These are phyloP conservation scores for Zhuqinia jingwanae DNA, from an alignment of 2,888 invertebrate species.

Conservation along the genomic window DNA sequence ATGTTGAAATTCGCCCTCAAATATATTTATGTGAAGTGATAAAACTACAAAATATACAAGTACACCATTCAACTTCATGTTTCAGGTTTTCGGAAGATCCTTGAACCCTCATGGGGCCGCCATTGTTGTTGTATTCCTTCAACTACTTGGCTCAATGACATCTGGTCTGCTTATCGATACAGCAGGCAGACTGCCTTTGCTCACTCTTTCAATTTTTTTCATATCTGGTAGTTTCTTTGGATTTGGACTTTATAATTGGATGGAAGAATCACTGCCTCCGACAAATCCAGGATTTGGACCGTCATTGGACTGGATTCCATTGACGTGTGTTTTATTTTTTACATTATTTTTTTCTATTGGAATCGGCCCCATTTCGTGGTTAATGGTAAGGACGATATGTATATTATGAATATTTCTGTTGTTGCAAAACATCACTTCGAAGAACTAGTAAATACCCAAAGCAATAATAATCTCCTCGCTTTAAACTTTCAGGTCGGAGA, in stretches of 20 bases:
- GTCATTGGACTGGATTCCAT: constrained; percentile 88
- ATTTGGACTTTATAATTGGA: constrained; percentile 92
- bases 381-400: constrained; percentile 82
- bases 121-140: constrained; percentile 92
- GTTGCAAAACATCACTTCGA: too few species aligned
- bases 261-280: constrained; percentile 85
- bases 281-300: constrained; percentile 79
- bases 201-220: constrained; percentile 91
- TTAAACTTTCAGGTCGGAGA: constrained; percentile 86
- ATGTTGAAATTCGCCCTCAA: too few species aligned
- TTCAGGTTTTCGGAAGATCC: constrained; percentile 78
- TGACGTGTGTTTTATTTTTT: constrained; percentile 91
- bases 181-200: constrained; percentile 90
- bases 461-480: too few species aligned
- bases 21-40: too few species aligned
- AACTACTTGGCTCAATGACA: constrained; percentile 90
- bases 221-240: constrained; percentile 93
- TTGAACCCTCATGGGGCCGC: constrained; percentile 92
- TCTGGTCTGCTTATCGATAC: constrained; percentile 92
- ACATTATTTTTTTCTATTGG: constrained; percentile 93
- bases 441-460: too few species aligned
- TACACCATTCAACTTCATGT: too few species aligned
- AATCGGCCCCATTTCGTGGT: constrained; percentile 93
- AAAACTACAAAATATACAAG: too few species aligned
- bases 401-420: too few species aligned